Evolutionary conservation across 2,888 invertebrate species (phyloP).

Genomic region (Tiphia femorata): DNA sequence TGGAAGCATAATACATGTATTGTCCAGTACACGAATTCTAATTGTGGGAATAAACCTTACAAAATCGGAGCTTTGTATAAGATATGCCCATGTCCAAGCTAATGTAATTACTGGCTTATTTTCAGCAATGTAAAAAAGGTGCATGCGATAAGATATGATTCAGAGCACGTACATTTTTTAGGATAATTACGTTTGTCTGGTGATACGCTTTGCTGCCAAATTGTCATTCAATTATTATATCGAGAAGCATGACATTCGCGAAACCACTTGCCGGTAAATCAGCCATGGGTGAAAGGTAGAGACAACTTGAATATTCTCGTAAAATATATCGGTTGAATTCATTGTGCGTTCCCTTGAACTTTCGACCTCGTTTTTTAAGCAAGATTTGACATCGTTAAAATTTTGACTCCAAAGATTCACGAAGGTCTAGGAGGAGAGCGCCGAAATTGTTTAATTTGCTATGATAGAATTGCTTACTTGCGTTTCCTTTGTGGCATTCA

Average conservation of each 20-base stretch:
- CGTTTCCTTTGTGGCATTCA: constrained; percentile 62
- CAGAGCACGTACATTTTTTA: no score
- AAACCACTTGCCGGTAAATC: constrained; percentile 16
- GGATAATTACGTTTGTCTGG: no score
- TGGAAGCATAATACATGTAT: no score
- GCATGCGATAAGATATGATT: no score
- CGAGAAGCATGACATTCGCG: constrained; percentile 2
- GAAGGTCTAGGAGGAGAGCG: background rate
- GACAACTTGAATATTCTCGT: constrained; percentile 7
- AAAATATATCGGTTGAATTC: constrained; percentile 28
- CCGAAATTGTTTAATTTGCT: background rate
- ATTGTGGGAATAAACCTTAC: no score
- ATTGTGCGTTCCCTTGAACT: constrained; percentile 28
- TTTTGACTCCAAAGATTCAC: background rate
- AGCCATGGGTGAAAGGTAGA: constrained; percentile 10
- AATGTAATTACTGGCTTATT: no score
- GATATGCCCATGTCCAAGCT: no score
- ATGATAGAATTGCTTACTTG: constrained; percentile 60
- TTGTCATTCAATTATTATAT: background rate
- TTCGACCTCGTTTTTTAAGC: constrained; percentile 31
- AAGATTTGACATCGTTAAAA: background rate
- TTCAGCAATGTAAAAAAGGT: no score
- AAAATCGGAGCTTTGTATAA: no score
- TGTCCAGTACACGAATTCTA: no score
- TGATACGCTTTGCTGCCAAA: background rate